Base-by-base conservation (phyloP, 1,140 invertebrate genomes). In the Trachymyrmex septentrionalis region DNA sequence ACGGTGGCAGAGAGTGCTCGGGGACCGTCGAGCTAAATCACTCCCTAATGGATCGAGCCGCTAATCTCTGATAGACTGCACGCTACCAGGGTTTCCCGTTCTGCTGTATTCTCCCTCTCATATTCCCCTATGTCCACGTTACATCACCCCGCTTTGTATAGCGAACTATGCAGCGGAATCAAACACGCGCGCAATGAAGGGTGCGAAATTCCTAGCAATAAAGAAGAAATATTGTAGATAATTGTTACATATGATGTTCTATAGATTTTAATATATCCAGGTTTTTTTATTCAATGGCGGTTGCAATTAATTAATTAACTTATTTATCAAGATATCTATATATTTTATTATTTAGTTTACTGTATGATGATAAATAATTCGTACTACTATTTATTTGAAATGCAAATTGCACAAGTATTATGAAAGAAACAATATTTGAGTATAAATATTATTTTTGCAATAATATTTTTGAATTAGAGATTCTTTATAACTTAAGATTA, bases 1-100 rank as follows among this genome's bases (percentile, higher is more conserved):
- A 84, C 69, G 66, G 55, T 84, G 50, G 71, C 85, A 66, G 59
- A 88, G 81, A 91, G 86, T 91, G 87, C 88, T 92, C 64, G 82
- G 92, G 69, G 90, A 91, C 90, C 86, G 87, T 90, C 88, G 61
- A 85, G 81, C 87, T 93, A 93, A 93, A 93, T 93, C 92, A 93
- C 88, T 87, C 90, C 84, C 88, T 93, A 93, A 93, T 93, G 92
- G 91, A 93, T 93, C 91, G 92, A 91, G 77, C 88, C 88, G 89
- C 92, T 93, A 93, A 93, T 93, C 92, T 93, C 89, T 93, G 92
- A 93, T 93, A 93, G 92, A 93, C 89, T 93, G 89, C 90, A 80
- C 84, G 87, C 77, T 85, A 88, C 90, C 66, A 67, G 44, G 34
- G 67, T 84, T 59, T 61, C 63, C 82, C 69, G 44, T 67, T 75